Base-by-base conservation (phyloP, 2,797 vertebrate genomes). In the Menidia menidia region DNA sequence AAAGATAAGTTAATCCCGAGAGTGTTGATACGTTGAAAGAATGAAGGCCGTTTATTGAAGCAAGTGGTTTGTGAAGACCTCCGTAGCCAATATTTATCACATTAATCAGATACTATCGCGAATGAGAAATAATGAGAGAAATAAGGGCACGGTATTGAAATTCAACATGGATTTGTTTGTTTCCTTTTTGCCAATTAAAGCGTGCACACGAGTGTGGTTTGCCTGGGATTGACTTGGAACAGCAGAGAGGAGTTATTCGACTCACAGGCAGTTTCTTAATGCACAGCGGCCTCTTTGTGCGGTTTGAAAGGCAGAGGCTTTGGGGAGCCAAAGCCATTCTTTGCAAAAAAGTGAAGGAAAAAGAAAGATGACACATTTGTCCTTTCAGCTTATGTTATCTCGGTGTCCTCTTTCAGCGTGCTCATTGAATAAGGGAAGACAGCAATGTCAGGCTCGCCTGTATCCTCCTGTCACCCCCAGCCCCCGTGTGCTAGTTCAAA, bases 291-390 rank as follows among this genome's bases (percentile, higher is more conserved):
- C 39, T 73, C 57, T 86, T 73, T 82, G 64, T 84, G 68, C 6
- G 83, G 88, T 90, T 91, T 92, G 85, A 90, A 91, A 86, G 72
- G 78, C 86, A 86, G 87, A 68, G 84, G 77, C 78, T 59, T 91
- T 89, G 65, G 90, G 87, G 89, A 91, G 87, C 93, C 90, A 91
- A 89, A 93, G 87, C 90, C 90, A 89, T 92, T 73, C 60, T 43
- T 32, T 59, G 41, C 32, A 14, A 68, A 76, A 76, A 65, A 60
- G 35, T 3, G 25, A 44, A 57, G 51, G 65, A 71, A 75, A 75
- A 68, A 60, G 48, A 35, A 75, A 42, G 50, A 73, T 42, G 77
- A 73, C 78, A 78, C 61, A 60, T 77, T 77, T 2, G 42, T 86
- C 61, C 62, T 75, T 70, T 79, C 62, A 73, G 68, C 70, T 76